Evolutionary conservation across 2,113 vertebrate species (phyloP).

Genomic region (Mormyrus iriodes): DNA sequence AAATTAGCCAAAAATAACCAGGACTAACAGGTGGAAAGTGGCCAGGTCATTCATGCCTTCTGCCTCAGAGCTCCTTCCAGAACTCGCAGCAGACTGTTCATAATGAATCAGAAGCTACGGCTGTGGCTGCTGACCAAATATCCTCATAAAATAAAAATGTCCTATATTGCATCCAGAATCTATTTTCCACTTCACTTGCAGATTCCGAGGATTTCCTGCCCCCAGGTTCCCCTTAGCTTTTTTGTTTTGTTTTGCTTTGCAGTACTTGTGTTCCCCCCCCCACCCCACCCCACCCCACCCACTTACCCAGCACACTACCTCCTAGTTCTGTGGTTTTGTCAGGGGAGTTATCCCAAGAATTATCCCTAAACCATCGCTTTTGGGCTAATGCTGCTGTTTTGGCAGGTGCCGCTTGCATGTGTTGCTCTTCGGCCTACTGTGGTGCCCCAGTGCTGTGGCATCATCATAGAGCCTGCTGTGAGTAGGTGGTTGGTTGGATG

Average conservation of each 20-base stretch:
- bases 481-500: background rate
- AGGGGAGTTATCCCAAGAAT: background rate
- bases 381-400: background rate
- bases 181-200: constrained; percentile 58
- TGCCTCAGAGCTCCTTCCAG: constrained; percentile 23
- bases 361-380: background rate
- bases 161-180: constrained; percentile 46
- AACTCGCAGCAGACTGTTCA: background rate
- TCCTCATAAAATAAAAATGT: constrained; percentile 54
- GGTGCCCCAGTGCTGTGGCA: background rate
- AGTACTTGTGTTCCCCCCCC: background rate
- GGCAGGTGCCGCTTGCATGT: background rate
- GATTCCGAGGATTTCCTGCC: constrained; percentile 58
- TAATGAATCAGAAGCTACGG: constrained; percentile 27
- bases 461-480: background rate
- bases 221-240: constrained; percentile 19
- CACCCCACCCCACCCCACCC: background rate
- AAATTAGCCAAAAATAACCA: constrained; percentile 33
- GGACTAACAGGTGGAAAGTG: constrained; percentile 56
- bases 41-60: constrained; percentile 42
- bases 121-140: constrained; percentile 49
- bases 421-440: background rate
- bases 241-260: background rate
- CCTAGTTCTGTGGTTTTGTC: background rate
- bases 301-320: background rate